These are phyloP conservation scores for Thrips palmi DNA, from an alignment of 1,140 invertebrate species.

Conservation along the genomic window DNA sequence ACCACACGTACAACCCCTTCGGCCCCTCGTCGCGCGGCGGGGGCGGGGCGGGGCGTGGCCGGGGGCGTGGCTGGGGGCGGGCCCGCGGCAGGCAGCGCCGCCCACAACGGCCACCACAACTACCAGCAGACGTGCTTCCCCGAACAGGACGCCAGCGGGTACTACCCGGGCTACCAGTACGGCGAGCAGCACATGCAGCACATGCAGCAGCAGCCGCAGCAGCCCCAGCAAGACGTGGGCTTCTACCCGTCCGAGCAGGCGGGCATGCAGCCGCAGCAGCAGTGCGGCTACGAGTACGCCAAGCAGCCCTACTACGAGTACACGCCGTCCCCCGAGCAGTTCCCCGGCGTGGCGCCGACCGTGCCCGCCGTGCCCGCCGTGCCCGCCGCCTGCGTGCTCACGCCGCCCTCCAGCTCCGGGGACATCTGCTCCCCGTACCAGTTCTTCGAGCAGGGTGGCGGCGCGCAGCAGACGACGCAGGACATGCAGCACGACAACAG, in stretches of 20 bases:
- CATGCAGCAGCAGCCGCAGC: conserved; percentile 23
- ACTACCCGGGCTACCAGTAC: conserved; percentile 13
- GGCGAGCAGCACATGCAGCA: conserved; percentile 13
- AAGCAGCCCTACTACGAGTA: conserved; percentile 14
- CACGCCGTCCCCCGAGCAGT: background rate
- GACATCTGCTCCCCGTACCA: conserved; percentile 13
- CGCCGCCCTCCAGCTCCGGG: background rate
- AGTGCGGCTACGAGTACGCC: conserved; percentile 20
- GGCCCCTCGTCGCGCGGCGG: conserved; percentile 22
- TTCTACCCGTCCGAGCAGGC: too few species aligned
- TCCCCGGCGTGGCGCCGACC: background rate
- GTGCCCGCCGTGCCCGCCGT: background rate
- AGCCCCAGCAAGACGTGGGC: conserved; percentile 18
- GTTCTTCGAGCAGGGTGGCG: conserved; percentile 17
- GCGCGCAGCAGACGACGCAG: conserved; percentile 26
- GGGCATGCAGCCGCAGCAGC: conserved; percentile 21
- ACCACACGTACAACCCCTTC: conserved; percentile 21
- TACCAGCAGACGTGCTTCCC: background rate
- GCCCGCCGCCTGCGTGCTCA: conserved; percentile 3
- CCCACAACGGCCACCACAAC: conserved; percentile 16
- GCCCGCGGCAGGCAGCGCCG: conserved; percentile 31
- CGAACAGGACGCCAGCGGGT: conserved; percentile 9
- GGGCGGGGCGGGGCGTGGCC: too few species aligned
- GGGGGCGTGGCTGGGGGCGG: too few species aligned
- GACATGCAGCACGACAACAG: conserved; percentile 40